A percentile compares a stretch with the other conserved stretches of the same genome.
Evolutionary conservation across 2,113 vertebrate genomes (phyloP).

Genomic region (Lepus europaeus): DNA sequence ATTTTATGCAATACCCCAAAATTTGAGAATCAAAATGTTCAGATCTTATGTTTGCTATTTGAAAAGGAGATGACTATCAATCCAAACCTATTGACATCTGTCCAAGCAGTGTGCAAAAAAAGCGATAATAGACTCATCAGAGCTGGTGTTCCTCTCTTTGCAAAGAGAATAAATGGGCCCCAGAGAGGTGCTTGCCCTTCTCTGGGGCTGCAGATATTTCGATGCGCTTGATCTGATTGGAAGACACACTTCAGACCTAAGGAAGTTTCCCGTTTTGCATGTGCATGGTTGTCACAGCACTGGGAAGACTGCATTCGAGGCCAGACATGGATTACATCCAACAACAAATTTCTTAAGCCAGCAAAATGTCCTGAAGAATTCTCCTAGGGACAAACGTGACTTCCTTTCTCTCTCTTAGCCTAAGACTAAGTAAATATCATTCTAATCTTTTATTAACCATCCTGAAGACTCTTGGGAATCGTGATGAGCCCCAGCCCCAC

Average conservation of each 20-base stretch:
- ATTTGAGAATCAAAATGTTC: conserved; percentile 59
- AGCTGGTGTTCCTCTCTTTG: conserved; percentile 22
- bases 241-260: conserved; percentile 62
- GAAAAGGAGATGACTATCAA: conserved; percentile 47
- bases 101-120: conserved; percentile 58
- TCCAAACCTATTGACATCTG: conserved; percentile 33
- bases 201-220: background rate
- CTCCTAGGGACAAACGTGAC: background rate
- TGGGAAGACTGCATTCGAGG: background rate
- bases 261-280: conserved; percentile 47
- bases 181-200: background rate
- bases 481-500: background rate
- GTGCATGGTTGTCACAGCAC: conserved; percentile 43
- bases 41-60: conserved; percentile 50
- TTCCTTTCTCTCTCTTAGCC: background rate
- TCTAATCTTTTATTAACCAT: conserved; percentile 35
- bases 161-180: background rate
- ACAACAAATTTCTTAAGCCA: conserved; percentile 13
- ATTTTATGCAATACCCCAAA: conserved; percentile 24
- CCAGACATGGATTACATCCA: conserved; percentile 19
- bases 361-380: conserved; percentile 26
- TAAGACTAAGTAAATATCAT: conserved; percentile 44
- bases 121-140: conserved; percentile 58
- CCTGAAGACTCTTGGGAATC: conserved; percentile 19
- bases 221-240: conserved; percentile 54